Base-by-base conservation (phyloP, 2,113 vertebrate species). In the Mesembrinibis cayennensis region DNA sequence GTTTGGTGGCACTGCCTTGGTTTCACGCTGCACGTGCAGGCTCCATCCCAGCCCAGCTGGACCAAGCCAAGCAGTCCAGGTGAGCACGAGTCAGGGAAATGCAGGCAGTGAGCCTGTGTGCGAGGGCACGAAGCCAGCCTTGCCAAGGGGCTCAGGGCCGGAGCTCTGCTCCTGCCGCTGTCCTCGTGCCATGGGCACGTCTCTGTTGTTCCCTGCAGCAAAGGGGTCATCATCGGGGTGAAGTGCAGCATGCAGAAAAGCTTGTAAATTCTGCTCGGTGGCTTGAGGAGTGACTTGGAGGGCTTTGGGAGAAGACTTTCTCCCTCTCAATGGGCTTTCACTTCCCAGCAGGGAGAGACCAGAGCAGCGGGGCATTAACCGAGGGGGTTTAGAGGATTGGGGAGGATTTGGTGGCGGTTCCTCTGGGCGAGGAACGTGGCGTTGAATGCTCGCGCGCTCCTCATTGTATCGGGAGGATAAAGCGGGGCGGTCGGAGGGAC, bases 241-340 rank as follows among this genome's bases (percentile, higher is more conserved):
- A 71, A 65, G 3, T 22, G 12, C 49, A 78, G 21, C 0, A 0
- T 45, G 40, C 1, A 5, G 34, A 16, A 90, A 91, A 88, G 11
- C 66, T 86, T 65, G 32, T 78, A n/a, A 71, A 82, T 29, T 44
- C 40, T 22, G n/a, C 87, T 42, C 15, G 74, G 79, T 65, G 40
- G 23, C 88, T 95, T 72, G 78, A 90, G 62, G 56, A 85, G 30
- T 58, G 63, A 77, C 74, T 73, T 73, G 70, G 38, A 73, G 55
- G 85, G 89, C 65, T 92, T 63, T 73, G 66, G 66, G 36, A 82
- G 73, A 94, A 84, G 83, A n/a, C 44, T 86, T 78, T 82, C 61
- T 76, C 56, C 77, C 14, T 56, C 88, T 89, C 77, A 42, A 36
- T 49, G 85, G 81, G 67, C 52, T 96, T 93, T 89, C 42, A 20